phyloP scores from a whole-genome alignment of 1,140 invertebrate genomes.

The Agrilus planipennis region DNA sequence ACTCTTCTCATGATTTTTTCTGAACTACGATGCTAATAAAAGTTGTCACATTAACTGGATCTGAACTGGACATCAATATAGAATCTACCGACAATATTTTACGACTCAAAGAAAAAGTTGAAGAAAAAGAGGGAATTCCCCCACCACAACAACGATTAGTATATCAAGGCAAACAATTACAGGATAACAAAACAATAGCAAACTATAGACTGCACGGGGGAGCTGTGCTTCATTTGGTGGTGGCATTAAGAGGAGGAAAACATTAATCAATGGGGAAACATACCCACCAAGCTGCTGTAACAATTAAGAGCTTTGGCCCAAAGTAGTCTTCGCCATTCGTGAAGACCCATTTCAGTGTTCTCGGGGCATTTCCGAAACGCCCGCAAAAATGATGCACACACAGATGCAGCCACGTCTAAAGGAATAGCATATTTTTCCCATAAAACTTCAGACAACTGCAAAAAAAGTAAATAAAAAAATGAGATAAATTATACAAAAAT shows the following conservation, averaged over 20 bases:
- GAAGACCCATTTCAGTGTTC: slow-evolving; percentile 52
- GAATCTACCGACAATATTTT: slow-evolving; percentile 25
- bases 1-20: no score
- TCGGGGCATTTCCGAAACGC: slow-evolving; percentile 67
- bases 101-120: slow-evolving; percentile 25
- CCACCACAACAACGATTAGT: slow-evolving; percentile 26
- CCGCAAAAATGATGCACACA: slow-evolving; percentile 54
- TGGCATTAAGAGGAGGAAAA: slow-evolving; percentile 23
- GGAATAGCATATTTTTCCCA: slow-evolving; percentile 51
- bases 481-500: no score
- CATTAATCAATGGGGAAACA: no score
- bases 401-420: slow-evolving; percentile 44
- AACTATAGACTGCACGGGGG: slow-evolving; percentile 25
- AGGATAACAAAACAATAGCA: slow-evolving; percentile 23
- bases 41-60: slow-evolving; percentile 24
- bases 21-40: slow-evolving; percentile 23
- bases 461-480: slow-evolving; percentile 24
- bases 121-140: slow-evolving; percentile 27
- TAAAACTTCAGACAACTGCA: slow-evolving; percentile 57
- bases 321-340: slow-evolving; percentile 60
- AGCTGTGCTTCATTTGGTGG: slow-evolving; percentile 24
- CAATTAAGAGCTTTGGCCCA: slow-evolving; percentile 64
- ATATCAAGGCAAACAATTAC: slow-evolving; percentile 27
- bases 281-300: slow-evolving; percentile 55
- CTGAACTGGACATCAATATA: slow-evolving; percentile 25